phyloP scores from a whole-genome alignment of 2,888 invertebrate genomes.

The Isoperla grammatica region DNA sequence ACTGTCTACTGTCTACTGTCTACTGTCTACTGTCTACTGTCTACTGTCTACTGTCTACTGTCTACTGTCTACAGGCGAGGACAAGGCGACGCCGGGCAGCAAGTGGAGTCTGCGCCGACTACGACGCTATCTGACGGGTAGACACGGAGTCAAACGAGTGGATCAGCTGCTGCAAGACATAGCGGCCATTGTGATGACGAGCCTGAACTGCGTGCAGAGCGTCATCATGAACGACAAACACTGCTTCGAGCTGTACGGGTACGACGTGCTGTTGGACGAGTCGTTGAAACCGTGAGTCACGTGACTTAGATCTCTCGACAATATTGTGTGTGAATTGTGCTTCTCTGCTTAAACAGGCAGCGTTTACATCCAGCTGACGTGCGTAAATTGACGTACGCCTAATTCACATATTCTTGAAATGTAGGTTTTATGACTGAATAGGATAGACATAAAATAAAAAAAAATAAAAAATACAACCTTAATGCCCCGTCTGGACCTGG shows the following conservation, averaged over 20 bases:
- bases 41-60: too few relatives aligned
- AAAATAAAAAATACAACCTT: too few relatives aligned
- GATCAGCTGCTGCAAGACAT: slow-evolving; percentile 46
- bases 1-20: too few relatives aligned
- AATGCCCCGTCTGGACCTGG: too few relatives aligned
- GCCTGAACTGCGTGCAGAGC: slow-evolving; percentile 50
- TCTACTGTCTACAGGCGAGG: slow-evolving; percentile 30
- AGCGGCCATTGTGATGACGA: slow-evolving; percentile 50
- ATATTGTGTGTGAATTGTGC: too few relatives aligned
- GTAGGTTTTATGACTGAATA: too few relatives aligned
- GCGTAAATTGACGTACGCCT: too few relatives aligned
- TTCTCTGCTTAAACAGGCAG: too few relatives aligned
- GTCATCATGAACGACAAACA: slow-evolving; percentile 50
- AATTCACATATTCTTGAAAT: too few relatives aligned
- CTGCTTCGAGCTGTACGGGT: slow-evolving; percentile 60
- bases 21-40: too few relatives aligned
- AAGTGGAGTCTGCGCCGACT: slow-evolving; percentile 1
- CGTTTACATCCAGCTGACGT: too few relatives aligned
- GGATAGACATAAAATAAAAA: too few relatives aligned
- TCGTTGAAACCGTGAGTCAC: slow-evolving; percentile 48
- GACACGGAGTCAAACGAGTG: slow-evolving; percentile 36
- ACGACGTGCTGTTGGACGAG: slow-evolving; percentile 55
- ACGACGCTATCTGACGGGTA: background rate
- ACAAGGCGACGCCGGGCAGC: background rate
- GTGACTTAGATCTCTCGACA: background rate